Base-by-base conservation (phyloP, 2,113 vertebrate genomes). In the Henicopernis longicauda region DNA sequence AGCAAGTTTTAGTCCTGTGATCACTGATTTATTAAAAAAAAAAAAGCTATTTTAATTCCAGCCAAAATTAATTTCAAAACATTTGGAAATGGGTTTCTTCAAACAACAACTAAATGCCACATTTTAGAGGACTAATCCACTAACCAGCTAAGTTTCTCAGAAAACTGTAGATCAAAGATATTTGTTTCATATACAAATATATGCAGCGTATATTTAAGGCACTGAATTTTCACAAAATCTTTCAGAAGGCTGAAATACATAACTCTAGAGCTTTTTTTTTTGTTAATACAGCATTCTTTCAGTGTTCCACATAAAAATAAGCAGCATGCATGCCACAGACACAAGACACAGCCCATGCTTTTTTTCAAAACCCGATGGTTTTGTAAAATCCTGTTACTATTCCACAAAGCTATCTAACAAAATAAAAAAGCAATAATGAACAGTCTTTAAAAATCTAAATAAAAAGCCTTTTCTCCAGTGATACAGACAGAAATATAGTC, bases 261-360 rank as follows among this genome's bases (percentile, higher is more conserved):
- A 86, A 92, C 84, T 94, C 91, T 70, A 86, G 82, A 81, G 85
- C 67, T 62, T 2, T 71, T 19, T 52, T 49, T 89, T 88, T 94
- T 96, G 90, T 84, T 83, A 91, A 96, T 40, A 78, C 49, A 91
- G 95, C 82, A 95, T 94, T 97, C 93, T 97, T 94, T 63, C 77
- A 92, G 69, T 23, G 55, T 62, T 89, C 57, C 84, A 88, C 82
- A 90, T 76, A 82, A 97, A 97, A 97, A 82, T 55, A 90, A 86
- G 82, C 74, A 76, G 55, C 34, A 45, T 0, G 7, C 70, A 38
- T 50, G 66, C 70, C 4, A 1, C 74, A 95, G 84, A 92, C 79
- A 63, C 58, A 81, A 76, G 61, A 83, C 69, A 66, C 44, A 67
- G 32, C 34, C 29, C 69, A 19, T 50, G 63, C 38, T 40, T 79